These are phyloP conservation scores for Esperia sulphurella DNA, from an alignment of 2,888 invertebrate genomes.

Conservation along the genomic window DNA sequence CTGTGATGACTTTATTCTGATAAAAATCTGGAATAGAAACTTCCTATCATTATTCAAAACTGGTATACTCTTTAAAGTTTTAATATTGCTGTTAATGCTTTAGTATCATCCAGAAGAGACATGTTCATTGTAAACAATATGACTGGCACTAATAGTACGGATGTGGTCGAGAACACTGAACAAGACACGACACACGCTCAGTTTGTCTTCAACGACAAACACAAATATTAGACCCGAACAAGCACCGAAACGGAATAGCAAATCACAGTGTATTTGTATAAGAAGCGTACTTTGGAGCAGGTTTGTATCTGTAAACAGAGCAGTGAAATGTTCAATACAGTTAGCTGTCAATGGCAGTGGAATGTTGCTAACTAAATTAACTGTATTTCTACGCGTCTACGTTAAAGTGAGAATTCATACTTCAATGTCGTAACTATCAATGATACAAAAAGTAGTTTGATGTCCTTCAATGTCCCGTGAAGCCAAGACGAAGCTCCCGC, in stretches of 20 bases:
- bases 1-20: too few relatives aligned
- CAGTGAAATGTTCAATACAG: constrained; percentile 61
- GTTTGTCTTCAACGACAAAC: constrained; percentile 68
- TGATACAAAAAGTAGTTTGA: constrained; percentile 39
- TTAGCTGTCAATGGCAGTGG: constrained; percentile 57
- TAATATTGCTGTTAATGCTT: neutral
- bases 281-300: constrained; percentile 58
- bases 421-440: constrained; percentile 2
- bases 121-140: constrained; percentile 9
- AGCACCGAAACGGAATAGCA: constrained; percentile 68
- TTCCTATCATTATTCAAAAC: too few relatives aligned
- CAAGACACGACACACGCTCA: constrained; percentile 42
- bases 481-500: constrained; percentile 24
- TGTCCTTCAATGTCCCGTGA: constrained; percentile 29
- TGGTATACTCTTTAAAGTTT: too few relatives aligned
- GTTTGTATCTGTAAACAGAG: constrained; percentile 63
- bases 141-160: constrained; percentile 26
- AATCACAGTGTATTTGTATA: constrained; percentile 66
- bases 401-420: neutral
- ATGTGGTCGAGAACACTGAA: constrained; percentile 35
- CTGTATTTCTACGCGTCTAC: constrained; percentile 20
- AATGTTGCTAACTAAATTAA: constrained; percentile 41
- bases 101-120: neutral
- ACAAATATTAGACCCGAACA: constrained; percentile 69
- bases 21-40: too few relatives aligned